Conservation (phyloP, 2,797 vertebrate species). For the Monodelphis domestica region DNA sequence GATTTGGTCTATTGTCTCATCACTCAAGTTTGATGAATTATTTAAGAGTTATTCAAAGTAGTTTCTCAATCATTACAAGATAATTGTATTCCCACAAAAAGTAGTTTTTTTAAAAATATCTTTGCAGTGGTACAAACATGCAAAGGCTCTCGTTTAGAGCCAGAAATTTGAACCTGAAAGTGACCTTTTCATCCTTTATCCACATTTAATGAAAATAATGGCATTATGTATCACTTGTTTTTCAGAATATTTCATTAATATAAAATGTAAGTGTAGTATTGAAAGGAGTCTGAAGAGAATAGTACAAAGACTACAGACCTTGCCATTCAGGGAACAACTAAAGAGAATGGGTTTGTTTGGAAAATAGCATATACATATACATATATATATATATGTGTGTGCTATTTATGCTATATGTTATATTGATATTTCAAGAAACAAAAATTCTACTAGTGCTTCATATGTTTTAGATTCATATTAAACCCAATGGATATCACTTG, state of each 20-base stretch:
- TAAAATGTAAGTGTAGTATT: neutral
- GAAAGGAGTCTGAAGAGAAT: neutral
- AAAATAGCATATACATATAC: neutral
- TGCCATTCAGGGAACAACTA: neutral
- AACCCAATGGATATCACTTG: no score
- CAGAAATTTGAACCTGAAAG: neutral
- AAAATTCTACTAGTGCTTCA: no score
- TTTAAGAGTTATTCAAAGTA: constrained; percentile 49
- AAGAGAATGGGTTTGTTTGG: neutral
- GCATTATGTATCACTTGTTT: neutral
- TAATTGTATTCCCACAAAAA: constrained; percentile 30
- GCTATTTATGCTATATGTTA: no score
- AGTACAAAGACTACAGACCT: neutral
- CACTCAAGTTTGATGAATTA: constrained; percentile 52
- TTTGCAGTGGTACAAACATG: neutral
- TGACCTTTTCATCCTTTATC: constrained; percentile 5
- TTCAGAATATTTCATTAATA: constrained; percentile 31
- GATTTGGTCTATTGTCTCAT: constrained; percentile 56
- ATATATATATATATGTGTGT: no score
- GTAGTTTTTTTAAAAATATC: constrained; percentile 15
- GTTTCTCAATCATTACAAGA: constrained; percentile 32
- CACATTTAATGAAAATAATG: neutral
- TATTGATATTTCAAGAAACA: no score
- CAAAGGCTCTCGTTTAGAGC: constrained; percentile 2
- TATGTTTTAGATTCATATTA: no score